A percentile compares a stretch with the other conserved stretches of the same genome.
These are phyloP conservation scores for Melanotaenia boesemani DNA, from an alignment of 2,797 vertebrate species.

Conservation along the genomic window DNA sequence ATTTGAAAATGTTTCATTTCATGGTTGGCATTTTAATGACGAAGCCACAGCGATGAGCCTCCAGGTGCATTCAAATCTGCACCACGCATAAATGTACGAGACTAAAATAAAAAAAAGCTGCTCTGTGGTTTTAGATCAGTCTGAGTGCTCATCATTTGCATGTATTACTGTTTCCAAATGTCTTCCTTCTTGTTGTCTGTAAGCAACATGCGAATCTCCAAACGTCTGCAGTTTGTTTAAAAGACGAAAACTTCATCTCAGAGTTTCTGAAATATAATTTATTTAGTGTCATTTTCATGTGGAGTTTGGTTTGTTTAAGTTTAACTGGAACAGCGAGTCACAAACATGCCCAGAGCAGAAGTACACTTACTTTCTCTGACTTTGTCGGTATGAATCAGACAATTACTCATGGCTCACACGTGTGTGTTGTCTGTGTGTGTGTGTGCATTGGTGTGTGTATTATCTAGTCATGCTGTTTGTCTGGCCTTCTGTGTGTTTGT, in stretches of 20 bases:
- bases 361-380: slow-evolving; percentile 44
- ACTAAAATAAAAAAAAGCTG: neutral
- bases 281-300: neutral
- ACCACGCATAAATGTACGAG: neutral
- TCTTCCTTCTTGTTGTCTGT: neutral
- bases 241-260: too few species aligned
- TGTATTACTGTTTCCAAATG: too few species aligned
- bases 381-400: slow-evolving; percentile 60
- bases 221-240: too few species aligned
- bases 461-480: slow-evolving; percentile 49
- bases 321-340: slow-evolving; percentile 11
- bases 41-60: neutral
- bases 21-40: neutral
- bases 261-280: too few species aligned
- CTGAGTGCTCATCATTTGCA: neutral
- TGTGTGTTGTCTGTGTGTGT: slow-evolving; percentile 42
- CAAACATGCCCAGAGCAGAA: slow-evolving; percentile 26
- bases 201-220: neutral
- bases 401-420: slow-evolving; percentile 57
- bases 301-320: neutral
- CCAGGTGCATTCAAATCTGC: neutral
- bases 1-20: neutral
- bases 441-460: neutral
- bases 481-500: slow-evolving; percentile 54
- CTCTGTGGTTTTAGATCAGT: neutral